Evolutionary conservation across 2,888 invertebrate species (phyloP).

Genomic region (Mechanitis mazaeus): DNA sequence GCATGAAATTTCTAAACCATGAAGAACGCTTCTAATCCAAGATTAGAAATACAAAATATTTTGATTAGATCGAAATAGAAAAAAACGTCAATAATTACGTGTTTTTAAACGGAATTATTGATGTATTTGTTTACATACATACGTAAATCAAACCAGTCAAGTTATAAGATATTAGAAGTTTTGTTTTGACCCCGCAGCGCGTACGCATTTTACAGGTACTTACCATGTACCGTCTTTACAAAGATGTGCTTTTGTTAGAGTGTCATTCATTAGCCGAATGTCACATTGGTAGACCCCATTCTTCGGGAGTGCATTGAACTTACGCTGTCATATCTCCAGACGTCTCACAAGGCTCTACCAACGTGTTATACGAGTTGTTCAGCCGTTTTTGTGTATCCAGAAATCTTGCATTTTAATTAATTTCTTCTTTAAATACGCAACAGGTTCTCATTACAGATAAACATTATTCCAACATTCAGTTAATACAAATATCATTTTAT

Average conservation of each 20-base stretch:
- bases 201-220: constrained; percentile 34
- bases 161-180: neutral
- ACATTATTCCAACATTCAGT: constrained; percentile 4
- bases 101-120: no score
- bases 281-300: constrained; percentile 60
- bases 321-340: constrained; percentile 56
- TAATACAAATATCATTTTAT: constrained; percentile 29
- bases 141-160: no score
- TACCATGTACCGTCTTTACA: constrained; percentile 39
- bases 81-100: no score
- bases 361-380: constrained; percentile 63
- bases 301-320: constrained; percentile 65
- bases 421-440: constrained; percentile 8
- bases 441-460: neutral
- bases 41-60: no score
- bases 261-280: constrained; percentile 72
- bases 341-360: constrained; percentile 42
- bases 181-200: neutral
- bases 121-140: no score
- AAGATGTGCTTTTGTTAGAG: constrained; percentile 64
- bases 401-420: constrained; percentile 29
- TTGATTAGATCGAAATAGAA: no score
- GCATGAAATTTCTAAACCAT: no score
- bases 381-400: constrained; percentile 38
- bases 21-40: no score